Base-by-base conservation (phyloP, 2,113 vertebrate species). In the Nesoenas mayeri region DNA sequence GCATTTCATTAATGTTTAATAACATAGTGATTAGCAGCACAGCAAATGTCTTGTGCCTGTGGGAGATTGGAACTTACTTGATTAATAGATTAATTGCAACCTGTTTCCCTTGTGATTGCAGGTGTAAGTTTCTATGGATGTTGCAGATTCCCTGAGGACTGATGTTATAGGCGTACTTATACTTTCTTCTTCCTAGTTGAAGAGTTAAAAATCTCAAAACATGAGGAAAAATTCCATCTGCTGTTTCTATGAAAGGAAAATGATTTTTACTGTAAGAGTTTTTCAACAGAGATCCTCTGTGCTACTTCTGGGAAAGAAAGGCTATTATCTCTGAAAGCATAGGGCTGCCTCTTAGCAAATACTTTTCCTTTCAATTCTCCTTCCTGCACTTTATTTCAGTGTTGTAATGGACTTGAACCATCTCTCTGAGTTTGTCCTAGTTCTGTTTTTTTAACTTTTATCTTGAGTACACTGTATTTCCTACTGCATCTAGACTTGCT, bases 1-100 rank as follows among this genome's bases (percentile, higher is more conserved):
- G 69, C 77, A 53, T 91, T 95, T 95, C 65, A 94, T 97, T 96
- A 94, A 84, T 75, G 77, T 96, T 92, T 95, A 94, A 91, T 97
- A 95, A 88, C 88, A 64, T 38, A 87, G 57, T 93, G 92, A 92
- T 96, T 93, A 96, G 82, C 67, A 90, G 36, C 38, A 57, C 51
- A 56, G 79, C 38, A 81, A 95, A 96, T 91, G 91, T 47, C 73
- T 94, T 89, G 26, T 62, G 91, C 88, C 93, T 0, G 1, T 91
- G 83, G 92, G 95, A 97, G 83, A 89, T 84, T 91, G 80, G 26
- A 91, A 91, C 24, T 91, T 96, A 90, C 10, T 93, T 96, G 88
- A 94, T 97, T 96, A 95, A 91, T 92, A 81, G 80, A 93, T 92
- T 95, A 96, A 96, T 89, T 95, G 86, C 83, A 92, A 42, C 73